These are phyloP conservation scores for Scolopax rusticola DNA, from an alignment of 2,797 vertebrate genomes.

Conservation along the genomic window DNA sequence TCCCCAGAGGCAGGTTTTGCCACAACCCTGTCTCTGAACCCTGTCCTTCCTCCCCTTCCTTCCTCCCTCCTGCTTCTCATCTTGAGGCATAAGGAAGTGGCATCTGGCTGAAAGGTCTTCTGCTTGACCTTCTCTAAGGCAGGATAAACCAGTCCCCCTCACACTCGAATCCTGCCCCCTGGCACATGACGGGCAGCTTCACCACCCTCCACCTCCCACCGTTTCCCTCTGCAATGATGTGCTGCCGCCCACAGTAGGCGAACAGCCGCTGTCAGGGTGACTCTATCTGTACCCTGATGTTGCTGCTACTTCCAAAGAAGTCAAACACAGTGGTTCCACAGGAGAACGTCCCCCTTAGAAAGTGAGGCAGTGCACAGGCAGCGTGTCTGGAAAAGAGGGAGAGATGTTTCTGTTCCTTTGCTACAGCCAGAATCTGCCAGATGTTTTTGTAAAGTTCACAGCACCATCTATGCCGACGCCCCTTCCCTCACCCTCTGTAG, in stretches of 20 bases:
- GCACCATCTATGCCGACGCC: not conserved
- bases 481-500: not conserved
- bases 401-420: not conserved
- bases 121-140: not conserved
- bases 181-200: not conserved
- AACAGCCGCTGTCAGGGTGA: not conserved
- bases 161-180: rapidly evolving
- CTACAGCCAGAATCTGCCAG: not conserved
- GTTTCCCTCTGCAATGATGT: not conserved
- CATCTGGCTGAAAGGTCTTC: not conserved
- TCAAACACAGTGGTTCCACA: not conserved
- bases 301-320: not conserved
- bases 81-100: not conserved
- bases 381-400: rapidly evolving
- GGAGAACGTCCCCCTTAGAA: not conserved
- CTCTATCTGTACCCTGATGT: not conserved
- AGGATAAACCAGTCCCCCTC: not conserved
- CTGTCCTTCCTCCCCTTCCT: not conserved
- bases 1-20: rapidly evolving
- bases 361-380: not conserved
- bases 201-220: not conserved
- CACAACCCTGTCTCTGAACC: not conserved
- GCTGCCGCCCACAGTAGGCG: not conserved
- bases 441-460: not conserved
- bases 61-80: not conserved